These are phyloP conservation scores for Lepidurus apus DNA, from an alignment of 1,140 invertebrate genomes.

Conservation along the genomic window DNA sequence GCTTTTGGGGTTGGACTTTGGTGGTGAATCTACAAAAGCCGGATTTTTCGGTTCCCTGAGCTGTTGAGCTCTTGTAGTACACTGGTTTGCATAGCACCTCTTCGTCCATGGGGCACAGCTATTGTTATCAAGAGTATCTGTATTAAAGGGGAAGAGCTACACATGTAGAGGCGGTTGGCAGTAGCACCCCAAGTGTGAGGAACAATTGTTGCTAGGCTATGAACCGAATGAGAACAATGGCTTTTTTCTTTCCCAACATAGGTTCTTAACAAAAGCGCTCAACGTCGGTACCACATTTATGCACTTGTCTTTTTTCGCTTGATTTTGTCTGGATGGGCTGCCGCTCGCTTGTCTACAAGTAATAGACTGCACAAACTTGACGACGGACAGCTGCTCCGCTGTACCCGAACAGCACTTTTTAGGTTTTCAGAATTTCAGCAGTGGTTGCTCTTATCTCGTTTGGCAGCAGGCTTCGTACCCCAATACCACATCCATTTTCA, in stretches of 20 bases:
- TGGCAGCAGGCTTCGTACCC: not conserved
- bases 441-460: not conserved
- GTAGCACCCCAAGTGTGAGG: slow-evolving; percentile 20
- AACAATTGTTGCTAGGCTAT: slow-evolving; percentile 22
- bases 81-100: slow-evolving; percentile 6
- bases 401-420: not conserved
- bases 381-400: not conserved
- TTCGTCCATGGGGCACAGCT: not conserved
- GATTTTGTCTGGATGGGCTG: not conserved
- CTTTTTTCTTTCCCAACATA: not conserved
- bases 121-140: slow-evolving; percentile 15
- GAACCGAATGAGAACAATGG: slow-evolving; percentile 13
- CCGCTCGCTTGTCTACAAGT: not conserved
- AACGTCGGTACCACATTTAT: not conserved
- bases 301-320: slow-evolving; percentile 21
- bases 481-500: not conserved
- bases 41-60: slow-evolving; percentile 14
- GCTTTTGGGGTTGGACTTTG: not conserved
- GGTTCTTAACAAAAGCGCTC: not conserved
- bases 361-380: not conserved
- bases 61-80: not conserved
- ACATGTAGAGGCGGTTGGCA: slow-evolving; percentile 4
- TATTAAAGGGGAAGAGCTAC: slow-evolving; percentile 15
- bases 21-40: not conserved
- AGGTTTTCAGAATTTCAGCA: not conserved